A percentile compares a stretch with the other conserved stretches of the same genome.
Conservation (phyloP, 2,113 vertebrate species). For the Thinocorus orbignyianus region DNA sequence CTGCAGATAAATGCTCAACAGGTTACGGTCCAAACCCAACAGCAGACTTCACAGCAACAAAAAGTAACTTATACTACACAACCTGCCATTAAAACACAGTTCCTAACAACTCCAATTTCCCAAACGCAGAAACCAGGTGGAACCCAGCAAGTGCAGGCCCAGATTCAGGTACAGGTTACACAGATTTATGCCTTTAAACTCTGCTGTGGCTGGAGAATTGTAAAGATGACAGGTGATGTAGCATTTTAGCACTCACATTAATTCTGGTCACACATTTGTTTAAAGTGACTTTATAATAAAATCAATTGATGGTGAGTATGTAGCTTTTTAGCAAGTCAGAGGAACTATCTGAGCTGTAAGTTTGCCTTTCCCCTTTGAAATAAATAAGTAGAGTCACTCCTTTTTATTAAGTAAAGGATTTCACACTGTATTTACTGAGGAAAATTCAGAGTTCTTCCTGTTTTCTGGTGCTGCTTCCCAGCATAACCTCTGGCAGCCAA, state of each 20-base stretch:
- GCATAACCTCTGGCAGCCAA: not conserved
- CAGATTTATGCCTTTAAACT: not conserved
- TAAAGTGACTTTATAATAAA: not conserved
- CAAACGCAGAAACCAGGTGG: constrained; percentile 88
- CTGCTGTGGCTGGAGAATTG: not conserved
- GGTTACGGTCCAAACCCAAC: constrained; percentile 85
- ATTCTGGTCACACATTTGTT: not conserved
- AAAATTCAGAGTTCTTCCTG: not conserved
- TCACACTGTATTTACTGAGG: not conserved
- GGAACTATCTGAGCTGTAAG: not conserved
- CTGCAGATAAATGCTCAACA: constrained; percentile 79
- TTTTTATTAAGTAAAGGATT: not conserved
- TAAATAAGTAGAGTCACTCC: not conserved
- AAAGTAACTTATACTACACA: constrained; percentile 90
- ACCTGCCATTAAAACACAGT: constrained; percentile 92
- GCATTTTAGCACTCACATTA: not conserved
- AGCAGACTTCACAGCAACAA: constrained; percentile 83
- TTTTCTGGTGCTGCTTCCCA: not conserved
- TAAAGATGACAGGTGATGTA: not conserved
- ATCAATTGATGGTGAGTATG: not conserved
- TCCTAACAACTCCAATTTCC: constrained; percentile 85
- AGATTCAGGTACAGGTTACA: constrained; percentile 78
- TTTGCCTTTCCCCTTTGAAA: not conserved
- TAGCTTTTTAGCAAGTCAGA: not conserved
- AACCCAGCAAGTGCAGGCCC: constrained; percentile 90